Evolutionary conservation across 2,113 vertebrate genomes (phyloP).

Genomic region (Delphinapterus leucas): DNA sequence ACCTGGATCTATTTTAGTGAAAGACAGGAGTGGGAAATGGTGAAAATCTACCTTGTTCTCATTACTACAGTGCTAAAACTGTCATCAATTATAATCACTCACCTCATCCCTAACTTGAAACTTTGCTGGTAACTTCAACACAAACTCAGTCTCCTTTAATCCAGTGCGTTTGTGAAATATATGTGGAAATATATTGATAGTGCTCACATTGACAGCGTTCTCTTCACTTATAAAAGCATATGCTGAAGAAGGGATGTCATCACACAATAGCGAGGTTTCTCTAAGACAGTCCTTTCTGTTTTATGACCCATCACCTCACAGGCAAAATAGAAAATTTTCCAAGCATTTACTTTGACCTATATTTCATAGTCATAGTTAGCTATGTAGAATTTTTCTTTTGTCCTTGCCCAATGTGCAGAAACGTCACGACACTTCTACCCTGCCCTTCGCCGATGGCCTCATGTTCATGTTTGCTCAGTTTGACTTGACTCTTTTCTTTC

Average conservation of each 20-base stretch:
- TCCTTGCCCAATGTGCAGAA: constrained; percentile 2
- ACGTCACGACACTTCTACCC: not conserved
- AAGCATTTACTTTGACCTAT: constrained; percentile 41
- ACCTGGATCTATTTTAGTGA: constrained; percentile 65
- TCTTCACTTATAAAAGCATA: constrained; percentile 46
- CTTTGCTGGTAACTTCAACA: constrained; percentile 46
- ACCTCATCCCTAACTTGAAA: constrained; percentile 5
- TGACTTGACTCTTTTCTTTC: not conserved
- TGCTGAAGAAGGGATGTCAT: constrained; percentile 29
- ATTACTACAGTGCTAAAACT: constrained; percentile 64
- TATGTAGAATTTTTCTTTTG: constrained; percentile 8
- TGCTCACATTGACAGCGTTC: constrained; percentile 37
- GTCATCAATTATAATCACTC: constrained; percentile 67
- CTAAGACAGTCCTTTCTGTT: constrained; percentile 44
- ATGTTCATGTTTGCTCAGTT: not conserved
- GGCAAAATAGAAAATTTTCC: constrained; percentile 60
- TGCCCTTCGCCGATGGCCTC: not conserved
- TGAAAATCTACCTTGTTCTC: constrained; percentile 64
- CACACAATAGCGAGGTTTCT: constrained; percentile 40
- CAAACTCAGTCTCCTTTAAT: constrained; percentile 49
- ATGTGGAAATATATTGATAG: constrained; percentile 64
- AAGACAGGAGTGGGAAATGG: constrained; percentile 55
- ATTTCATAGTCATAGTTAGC: constrained; percentile 53
- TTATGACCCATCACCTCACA: constrained; percentile 57
- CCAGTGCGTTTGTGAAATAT: not conserved